Base-by-base conservation (phyloP, 1,140 invertebrate genomes). In the Pseudoatta argentina region DNA sequence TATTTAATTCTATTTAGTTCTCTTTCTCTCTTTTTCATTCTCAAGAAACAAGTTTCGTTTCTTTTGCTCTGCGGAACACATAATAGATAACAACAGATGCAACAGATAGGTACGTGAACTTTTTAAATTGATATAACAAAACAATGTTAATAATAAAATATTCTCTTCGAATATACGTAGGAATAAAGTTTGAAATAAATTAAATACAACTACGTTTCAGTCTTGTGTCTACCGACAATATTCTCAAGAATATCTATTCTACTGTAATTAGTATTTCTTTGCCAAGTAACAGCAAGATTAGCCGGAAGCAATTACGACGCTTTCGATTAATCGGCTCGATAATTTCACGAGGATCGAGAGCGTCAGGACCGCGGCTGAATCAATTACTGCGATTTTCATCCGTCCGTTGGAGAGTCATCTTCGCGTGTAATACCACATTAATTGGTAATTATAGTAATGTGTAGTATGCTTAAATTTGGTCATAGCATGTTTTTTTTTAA, bases 301-400 rank as follows among this genome's bases (percentile, higher is more conserved):
- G 66, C 77, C 78, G 86, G 81, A 90, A 91, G 89, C 67, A 90
- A 91, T 91, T 91, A 91, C 81, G 83, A 69, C 53, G 55, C 34
- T 90, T 63, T 77, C 85, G 83, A 91, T 86, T 90, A 88, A 88
- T 87, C 82, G 77, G 86, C 78, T 75, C 76, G 86, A 90, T 90
- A 90, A 90, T 90, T 90, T 91, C 88, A 63, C 77, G 88, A 88
- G 88, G 61, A 90, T 90, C 66, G 86, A 75, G 86, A 88, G 82
- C 82, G 86, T 86, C 83, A 71, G 48, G 86, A 85, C 79, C 63
- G 76, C 73, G 71, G 85, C 72, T 61, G 67, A 86, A 76, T 76
- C 89, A 91, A 93, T 93, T 92, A 92, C 85, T 63, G 82, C 88
- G 90, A 91, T 91, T 93, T 91, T 91, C 90, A 88, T 86, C 79